A percentile compares a stretch with the other conserved stretches of the same genome.
phyloP scores from a whole-genome alignment of 2,797 vertebrate genomes.

The Hirundo rustica region DNA sequence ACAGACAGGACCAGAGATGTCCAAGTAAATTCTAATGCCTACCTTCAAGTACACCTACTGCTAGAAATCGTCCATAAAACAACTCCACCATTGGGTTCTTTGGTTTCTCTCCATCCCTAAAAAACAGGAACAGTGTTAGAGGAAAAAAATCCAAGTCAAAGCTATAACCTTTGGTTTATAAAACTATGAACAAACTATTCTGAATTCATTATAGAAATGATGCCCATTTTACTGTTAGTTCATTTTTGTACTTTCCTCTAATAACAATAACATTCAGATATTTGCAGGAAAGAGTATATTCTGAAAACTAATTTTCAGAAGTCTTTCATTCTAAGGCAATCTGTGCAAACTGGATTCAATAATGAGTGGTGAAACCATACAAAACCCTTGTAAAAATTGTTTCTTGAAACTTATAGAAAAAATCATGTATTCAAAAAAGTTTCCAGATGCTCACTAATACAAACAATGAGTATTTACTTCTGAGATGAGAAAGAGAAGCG shows the following conservation, averaged over 20 bases:
- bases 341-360: background rate
- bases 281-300: background rate
- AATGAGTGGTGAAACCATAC: background rate
- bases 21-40: constrained; percentile 16
- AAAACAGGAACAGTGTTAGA: background rate
- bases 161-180: background rate
- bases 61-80: constrained; percentile 96
- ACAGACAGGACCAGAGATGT: background rate
- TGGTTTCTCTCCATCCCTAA: constrained; percentile 94
- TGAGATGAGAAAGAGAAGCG: background rate
- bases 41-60: constrained; percentile 97
- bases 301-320: background rate
- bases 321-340: background rate
- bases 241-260: background rate
- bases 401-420: background rate
- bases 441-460: background rate
- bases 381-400: background rate
- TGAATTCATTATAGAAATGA: background rate
- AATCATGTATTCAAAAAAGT: background rate
- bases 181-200: background rate
- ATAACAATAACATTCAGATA: background rate
- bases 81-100: constrained; percentile 99
- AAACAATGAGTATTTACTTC: background rate
- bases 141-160: background rate
- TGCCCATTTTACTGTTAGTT: background rate